Conservation (phyloP, 2,888 invertebrate genomes). For the Tetheella fluctuosa region DNA sequence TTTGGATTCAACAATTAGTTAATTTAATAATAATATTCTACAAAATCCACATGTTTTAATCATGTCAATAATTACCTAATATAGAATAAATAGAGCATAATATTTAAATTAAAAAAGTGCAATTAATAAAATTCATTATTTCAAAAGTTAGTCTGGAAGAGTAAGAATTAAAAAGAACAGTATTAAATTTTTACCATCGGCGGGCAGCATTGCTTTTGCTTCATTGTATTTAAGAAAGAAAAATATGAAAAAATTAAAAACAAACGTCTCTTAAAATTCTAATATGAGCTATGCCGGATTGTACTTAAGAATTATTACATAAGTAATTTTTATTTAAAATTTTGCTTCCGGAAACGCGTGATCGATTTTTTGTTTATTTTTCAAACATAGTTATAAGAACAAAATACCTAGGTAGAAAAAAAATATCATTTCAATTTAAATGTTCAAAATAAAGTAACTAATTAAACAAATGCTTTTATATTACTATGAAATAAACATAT, state of each 20-base stretch:
- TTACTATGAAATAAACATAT: constrained; percentile 13
- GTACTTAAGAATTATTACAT: constrained; percentile 43
- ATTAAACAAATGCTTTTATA: constrained; percentile 21
- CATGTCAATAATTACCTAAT: neutral
- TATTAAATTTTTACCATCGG: constrained; percentile 46
- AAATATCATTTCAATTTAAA: constrained; percentile 25
- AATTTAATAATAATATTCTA: too few relatives aligned
- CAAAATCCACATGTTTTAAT: neutral
- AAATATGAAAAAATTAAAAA: constrained; percentile 42
- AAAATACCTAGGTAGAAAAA: constrained; percentile 31
- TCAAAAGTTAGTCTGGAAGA: constrained; percentile 32
- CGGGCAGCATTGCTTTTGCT: constrained; percentile 62
- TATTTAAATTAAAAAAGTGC: neutral
- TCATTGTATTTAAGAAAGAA: constrained; percentile 40
- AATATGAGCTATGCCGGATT: constrained; percentile 78
- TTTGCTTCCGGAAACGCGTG: constrained; percentile 61
- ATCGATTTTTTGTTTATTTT: constrained; percentile 28
- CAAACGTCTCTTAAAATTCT: constrained; percentile 74
- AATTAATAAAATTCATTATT: constrained; percentile 10
- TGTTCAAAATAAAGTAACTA: constrained; percentile 36
- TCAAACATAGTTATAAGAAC: neutral
- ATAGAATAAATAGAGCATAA: neutral
- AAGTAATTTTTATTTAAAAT: constrained; percentile 40
- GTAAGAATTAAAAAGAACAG: constrained; percentile 37
- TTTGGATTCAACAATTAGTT: too few relatives aligned